These are phyloP conservation scores for Gymnarchus niloticus DNA, from an alignment of 2,113 vertebrate species.

Conservation along the genomic window DNA sequence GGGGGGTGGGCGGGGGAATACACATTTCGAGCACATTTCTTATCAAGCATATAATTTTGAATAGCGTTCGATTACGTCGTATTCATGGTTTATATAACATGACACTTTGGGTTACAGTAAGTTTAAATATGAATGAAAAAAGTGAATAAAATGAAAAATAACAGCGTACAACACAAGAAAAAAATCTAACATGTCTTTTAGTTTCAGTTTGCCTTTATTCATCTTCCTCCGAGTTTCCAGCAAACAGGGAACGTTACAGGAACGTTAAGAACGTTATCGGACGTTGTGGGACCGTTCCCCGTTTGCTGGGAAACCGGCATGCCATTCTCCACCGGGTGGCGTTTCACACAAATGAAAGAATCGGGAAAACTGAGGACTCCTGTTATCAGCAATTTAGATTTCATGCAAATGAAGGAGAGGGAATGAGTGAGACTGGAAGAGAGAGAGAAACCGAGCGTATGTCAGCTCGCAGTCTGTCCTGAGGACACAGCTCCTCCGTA, in stretches of 20 bases:
- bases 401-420: slow-evolving; percentile 65
- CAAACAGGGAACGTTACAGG: too few species aligned
- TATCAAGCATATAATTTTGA: background rate
- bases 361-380: slow-evolving; percentile 30
- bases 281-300: too few species aligned
- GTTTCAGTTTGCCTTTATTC: background rate
- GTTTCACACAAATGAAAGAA: slow-evolving; percentile 51
- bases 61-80: background rate
- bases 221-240: background rate
- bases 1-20: background rate
- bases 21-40: background rate
- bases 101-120: background rate
- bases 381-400: slow-evolving; percentile 79
- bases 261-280: too few species aligned
- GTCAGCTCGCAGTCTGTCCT: slow-evolving; percentile 48
- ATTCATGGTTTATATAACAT: background rate
- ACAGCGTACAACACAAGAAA: background rate
- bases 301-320: too few species aligned
- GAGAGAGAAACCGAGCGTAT: background rate
- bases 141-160: background rate
- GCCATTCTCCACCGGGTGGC: slow-evolving; percentile 72
- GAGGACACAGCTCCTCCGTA: slow-evolving; percentile 47
- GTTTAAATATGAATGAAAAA: background rate
- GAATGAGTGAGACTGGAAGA: slow-evolving; percentile 30
- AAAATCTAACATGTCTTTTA: background rate